Evolutionary conservation across 2,888 invertebrate species (phyloP), one percentile per base, ranked within the genome.

Genomic region (Halictus quadricinctus): DNA sequence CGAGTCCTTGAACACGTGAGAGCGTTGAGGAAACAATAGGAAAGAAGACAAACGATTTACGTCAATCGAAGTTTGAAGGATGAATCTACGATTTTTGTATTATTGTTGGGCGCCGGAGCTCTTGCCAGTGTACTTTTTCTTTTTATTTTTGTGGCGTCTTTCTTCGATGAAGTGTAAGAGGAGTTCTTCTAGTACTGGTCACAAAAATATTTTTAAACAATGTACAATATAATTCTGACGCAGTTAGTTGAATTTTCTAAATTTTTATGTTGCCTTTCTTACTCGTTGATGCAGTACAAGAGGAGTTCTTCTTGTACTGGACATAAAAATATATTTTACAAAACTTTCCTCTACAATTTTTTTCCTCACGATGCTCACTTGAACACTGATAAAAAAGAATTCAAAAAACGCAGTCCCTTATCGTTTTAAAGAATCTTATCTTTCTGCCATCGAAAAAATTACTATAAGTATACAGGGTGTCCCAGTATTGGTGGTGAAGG

Each of bases 31-130:
- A 10, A 66, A 76, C 76, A 76, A 76, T 76, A 29, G 64, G 12
- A 46, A 29, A 10, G n/a, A n/a, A 58, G 36, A 25, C 29, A 36
- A 64, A 48, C 21, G 76, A 29, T 64, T 60, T 15, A 18, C 13
- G 64, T 76, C 76, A 7, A 48, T 64, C 76, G 76, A 64, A 64
- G 46, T 48, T 76, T 29, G 64, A 76, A 76, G 76, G 64, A 58
- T 64, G 76, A 46, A 64, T 46, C 46, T 21, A 46, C 60, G 43
- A 15, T 29, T 64, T 29, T 60, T 36, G 0, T 36, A 21, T 21
- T 21, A 18, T 18, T 36, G 29, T 36, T 18, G 36, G 36, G 1
- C 8, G 15, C 21, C 36, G 41, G 10, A 3, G 66, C 25, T 60
- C 25, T 25, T 29, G n/a, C 18, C 75, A 60, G 36, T 66, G 18